Evolutionary conservation across 2,113 vertebrate genomes (phyloP).

Genomic region (Channa maculata): DNA sequence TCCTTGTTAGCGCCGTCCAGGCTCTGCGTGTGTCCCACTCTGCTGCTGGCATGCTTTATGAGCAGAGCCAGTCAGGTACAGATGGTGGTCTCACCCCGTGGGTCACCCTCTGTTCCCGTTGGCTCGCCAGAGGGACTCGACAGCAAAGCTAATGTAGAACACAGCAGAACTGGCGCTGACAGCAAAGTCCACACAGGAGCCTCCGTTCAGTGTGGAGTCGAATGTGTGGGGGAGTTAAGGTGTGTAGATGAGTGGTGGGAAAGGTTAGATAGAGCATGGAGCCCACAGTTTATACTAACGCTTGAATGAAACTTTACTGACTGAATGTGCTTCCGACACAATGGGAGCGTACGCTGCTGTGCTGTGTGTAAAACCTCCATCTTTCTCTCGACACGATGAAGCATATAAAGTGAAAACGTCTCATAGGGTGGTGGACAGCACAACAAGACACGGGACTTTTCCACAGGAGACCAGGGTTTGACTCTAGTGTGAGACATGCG

Average conservation of each 20-base stretch:
- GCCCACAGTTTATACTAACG: background rate
- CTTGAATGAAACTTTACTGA: too few relatives aligned
- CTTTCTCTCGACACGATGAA: too few relatives aligned
- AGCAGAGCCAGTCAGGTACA: constrained; percentile 51
- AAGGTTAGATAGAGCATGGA: background rate
- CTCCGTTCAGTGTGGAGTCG: background rate
- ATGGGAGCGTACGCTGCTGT: too few relatives aligned
- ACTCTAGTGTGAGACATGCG: too few relatives aligned
- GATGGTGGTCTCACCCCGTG: constrained; percentile 57
- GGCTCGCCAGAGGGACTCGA: constrained; percentile 10
- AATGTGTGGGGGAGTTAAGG: background rate
- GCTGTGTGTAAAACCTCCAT: too few relatives aligned
- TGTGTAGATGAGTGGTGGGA: too few relatives aligned
- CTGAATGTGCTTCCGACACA: too few relatives aligned
- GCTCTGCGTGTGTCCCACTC: constrained; percentile 9
- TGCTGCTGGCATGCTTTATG: constrained; percentile 40
- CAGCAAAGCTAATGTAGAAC: constrained; percentile 35
- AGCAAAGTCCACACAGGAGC: constrained; percentile 2
- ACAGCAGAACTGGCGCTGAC: constrained; percentile 4
- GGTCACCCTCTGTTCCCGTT: constrained; percentile 36
- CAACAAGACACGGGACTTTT: too few relatives aligned
- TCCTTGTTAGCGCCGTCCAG: constrained; percentile 35
- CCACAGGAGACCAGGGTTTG: too few relatives aligned
- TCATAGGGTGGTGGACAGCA: too few relatives aligned
- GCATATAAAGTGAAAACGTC: too few relatives aligned